Evolutionary conservation across 2,113 vertebrate genomes (phyloP), one percentile per base, ranked within the genome.

Genomic region (Pitta sordida): DNA sequence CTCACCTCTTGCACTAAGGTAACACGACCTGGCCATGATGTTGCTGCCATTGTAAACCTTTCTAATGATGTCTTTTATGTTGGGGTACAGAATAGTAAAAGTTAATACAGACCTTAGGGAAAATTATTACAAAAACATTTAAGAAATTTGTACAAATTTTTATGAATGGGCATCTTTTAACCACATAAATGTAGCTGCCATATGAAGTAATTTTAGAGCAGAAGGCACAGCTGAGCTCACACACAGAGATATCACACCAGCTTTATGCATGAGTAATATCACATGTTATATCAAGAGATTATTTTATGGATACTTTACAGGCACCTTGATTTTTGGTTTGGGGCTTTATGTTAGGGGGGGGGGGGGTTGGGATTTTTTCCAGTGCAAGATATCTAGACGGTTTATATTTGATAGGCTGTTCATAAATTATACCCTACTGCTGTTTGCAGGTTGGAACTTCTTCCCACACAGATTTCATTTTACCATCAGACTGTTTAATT

Each of bases 401-500:
- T 94, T 95, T 90, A 67, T 77, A 88, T 76, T 83, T 62, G 75
- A 93, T 87, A 87, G 51, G 91, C 63, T 91, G 82, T 10, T 96
- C 94, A 91, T 89, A 94, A 96, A 95, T 91, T 86, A 96, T 39
- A 95, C 44, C 79, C 94, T 90, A 44, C 82, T 91, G 94, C 94
- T 94, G 87, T 93, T 90, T 91, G 91, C 93, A 96, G 78, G 93
- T 92, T 96, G 87, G 84, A 96, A 90, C 85, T 94, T 90, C 96
- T 86, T 91, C 96, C 96, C 94, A 96, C 96, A 95, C 93, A 91
- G 82, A 95, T 90, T 95, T 95, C 94, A 81, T 94, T 95, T 91
- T 95, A 91, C 81, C 94, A 93, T 89, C 94, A 95, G 93, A 91
- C 94, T 95, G 91, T 95, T 96, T 96, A 94, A 96, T 91, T 96